Conservation (phyloP, 92 coral and sea anemone genomes). For the Blastomussa wellsi region DNA sequence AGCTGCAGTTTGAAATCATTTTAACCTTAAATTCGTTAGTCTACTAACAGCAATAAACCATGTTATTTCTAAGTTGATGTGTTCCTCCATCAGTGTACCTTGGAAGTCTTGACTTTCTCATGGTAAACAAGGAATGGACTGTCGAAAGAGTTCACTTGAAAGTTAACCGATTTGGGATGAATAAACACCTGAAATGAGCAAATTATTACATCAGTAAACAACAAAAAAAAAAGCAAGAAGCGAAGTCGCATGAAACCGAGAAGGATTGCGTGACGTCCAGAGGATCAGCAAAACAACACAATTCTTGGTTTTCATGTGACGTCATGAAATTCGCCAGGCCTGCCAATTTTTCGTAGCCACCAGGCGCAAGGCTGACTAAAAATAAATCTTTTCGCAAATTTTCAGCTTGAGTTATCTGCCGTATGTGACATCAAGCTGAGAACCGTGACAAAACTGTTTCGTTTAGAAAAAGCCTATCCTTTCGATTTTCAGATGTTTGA, state of each 20-base stretch:
- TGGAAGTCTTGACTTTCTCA: slow-evolving; percentile 92
- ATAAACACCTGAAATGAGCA: slow-evolving; percentile 66
- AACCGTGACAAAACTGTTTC: too few relatives aligned
- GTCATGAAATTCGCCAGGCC: too few relatives aligned
- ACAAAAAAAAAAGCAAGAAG: background rate
- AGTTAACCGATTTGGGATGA: slow-evolving; percentile 87
- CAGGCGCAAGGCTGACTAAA: too few relatives aligned
- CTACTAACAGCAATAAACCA: background rate
- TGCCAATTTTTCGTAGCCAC: too few relatives aligned
- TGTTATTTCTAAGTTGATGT: background rate
- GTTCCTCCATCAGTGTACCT: slow-evolving; percentile 34
- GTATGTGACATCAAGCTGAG: too few relatives aligned
- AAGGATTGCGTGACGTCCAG: background rate
- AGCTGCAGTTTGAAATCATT: too few relatives aligned
- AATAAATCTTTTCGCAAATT: too few relatives aligned
- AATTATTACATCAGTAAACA: background rate
- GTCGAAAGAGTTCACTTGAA: slow-evolving; percentile 71
- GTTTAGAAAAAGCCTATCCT: too few relatives aligned
- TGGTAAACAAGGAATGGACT: slow-evolving; percentile 87
- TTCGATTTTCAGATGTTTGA: too few relatives aligned
- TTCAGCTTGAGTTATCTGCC: too few relatives aligned
- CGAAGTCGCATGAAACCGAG: background rate
- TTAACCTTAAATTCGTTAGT: too few relatives aligned
- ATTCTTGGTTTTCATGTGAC: too few relatives aligned
- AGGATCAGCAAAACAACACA: background rate